A percentile compares a stretch with the other conserved stretches of the same genome.
Evolutionary conservation across 2,888 invertebrate genomes (phyloP).

Genomic region (Ectemnius continuus): DNA sequence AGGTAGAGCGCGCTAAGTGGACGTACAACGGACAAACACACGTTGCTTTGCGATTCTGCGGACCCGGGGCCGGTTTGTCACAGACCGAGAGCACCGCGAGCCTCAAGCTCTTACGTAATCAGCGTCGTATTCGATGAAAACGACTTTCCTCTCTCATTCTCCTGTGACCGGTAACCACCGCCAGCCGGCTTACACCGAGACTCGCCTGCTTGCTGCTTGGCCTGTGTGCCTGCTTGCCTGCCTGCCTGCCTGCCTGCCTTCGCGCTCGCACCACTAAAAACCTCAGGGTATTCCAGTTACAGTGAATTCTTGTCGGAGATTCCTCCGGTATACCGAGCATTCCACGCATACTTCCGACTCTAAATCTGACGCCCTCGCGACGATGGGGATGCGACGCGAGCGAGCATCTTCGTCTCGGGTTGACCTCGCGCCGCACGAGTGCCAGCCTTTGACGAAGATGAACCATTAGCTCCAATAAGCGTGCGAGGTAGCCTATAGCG

Average conservation of each 20-base stretch:
- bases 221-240: background rate
- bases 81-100: slow-evolving; percentile 22
- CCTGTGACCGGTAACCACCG: slow-evolving; percentile 25
- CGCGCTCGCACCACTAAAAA: background rate
- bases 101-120: slow-evolving; percentile 55
- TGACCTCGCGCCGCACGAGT: too few species aligned
- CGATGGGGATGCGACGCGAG: too few species aligned
- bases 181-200: slow-evolving; percentile 1
- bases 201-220: background rate
- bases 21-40: slow-evolving; percentile 14
- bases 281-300: too few species aligned
- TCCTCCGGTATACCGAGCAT: too few species aligned
- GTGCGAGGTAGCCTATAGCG: too few species aligned
- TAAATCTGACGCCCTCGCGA: too few species aligned
- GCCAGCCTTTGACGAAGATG: too few species aligned
- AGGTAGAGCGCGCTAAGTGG: slow-evolving; percentile 18
- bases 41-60: slow-evolving; percentile 33
- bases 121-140: slow-evolving; percentile 51
- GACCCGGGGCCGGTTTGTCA: slow-evolving; percentile 55
- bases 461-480: too few species aligned
- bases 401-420: too few species aligned
- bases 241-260: background rate
- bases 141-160: slow-evolving; percentile 55
- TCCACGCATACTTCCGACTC: too few species aligned
- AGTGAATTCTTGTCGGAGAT: too few species aligned